Percentiles rank a stretch among this genome's conserved stretches.
phyloP scores from a whole-genome alignment of 2,797 vertebrate species.

The Percopsis omiscomaycus region DNA sequence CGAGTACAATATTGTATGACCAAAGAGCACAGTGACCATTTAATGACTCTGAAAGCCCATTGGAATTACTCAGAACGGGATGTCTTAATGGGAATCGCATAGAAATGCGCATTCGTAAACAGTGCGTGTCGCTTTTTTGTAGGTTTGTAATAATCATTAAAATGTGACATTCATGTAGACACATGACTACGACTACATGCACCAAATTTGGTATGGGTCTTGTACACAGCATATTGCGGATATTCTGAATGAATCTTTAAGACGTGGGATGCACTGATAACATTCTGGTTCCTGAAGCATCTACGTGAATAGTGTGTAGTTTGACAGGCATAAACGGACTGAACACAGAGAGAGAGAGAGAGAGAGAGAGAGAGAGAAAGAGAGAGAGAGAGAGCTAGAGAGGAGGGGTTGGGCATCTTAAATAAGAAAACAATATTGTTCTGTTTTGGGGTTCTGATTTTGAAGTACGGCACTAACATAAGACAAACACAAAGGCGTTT shows the following conservation, averaged over 20 bases:
- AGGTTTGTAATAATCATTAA: constrained; percentile 24
- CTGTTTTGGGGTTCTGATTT: constrained; percentile 46
- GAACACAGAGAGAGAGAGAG: neutral
- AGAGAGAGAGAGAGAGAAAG: neutral
- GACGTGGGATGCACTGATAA: neutral
- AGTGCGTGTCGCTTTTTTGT: constrained; percentile 17
- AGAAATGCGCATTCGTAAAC: constrained; percentile 53
- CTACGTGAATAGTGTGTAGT: neutral
- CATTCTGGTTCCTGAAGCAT: neutral
- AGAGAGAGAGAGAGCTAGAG: neutral
- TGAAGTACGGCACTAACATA: constrained; percentile 47
- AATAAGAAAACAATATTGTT: constrained; percentile 21
- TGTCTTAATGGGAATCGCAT: constrained; percentile 59
- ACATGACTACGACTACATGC: neutral
- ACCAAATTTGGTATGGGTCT: neutral
- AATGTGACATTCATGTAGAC: constrained; percentile 34
- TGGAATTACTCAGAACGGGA: constrained; percentile 55
- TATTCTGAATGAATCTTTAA: neutral
- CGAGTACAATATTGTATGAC: constrained; percentile 53
- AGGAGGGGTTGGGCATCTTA: constrained; percentile 8
- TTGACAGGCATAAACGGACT: neutral
- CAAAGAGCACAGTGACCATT: constrained; percentile 56
- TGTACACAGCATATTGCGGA: neutral
- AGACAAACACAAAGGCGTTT: constrained; percentile 49
- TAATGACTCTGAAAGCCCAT: constrained; percentile 53